Conservation (phyloP, 2,888 invertebrate species). For the Aphidius colemani region DNA sequence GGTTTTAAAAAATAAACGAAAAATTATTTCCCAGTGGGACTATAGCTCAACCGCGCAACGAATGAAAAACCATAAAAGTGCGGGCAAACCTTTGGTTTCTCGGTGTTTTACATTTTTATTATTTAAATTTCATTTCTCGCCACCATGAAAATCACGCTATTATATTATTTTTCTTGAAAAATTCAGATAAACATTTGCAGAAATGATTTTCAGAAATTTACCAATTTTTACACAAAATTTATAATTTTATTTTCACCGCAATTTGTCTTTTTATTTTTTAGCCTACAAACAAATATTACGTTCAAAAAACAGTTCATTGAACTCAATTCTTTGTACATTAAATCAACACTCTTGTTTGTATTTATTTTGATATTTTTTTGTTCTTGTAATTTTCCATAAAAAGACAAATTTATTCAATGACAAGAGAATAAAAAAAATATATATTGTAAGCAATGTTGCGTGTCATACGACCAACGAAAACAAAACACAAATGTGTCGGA, state of each 20-base stretch:
- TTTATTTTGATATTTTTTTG: constrained; percentile 5
- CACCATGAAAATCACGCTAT: constrained; percentile 36
- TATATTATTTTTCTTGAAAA: no score
- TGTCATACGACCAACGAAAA: constrained; percentile 47
- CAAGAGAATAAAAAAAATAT: background rate
- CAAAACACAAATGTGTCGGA: constrained; percentile 56
- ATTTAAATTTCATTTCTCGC: constrained; percentile 53
- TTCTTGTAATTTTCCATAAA: background rate
- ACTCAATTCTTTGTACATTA: background rate
- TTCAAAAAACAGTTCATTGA: constrained; percentile 17
- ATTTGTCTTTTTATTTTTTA: background rate
- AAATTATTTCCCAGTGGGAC: constrained; percentile 31
- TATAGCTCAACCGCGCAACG: constrained; percentile 48
- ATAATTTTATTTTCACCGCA: background rate
- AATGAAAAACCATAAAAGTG: constrained; percentile 52
- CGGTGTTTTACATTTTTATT: constrained; percentile 47
- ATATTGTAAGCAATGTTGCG: constrained; percentile 39
- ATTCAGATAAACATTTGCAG: no score
- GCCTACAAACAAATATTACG: constrained; percentile 2
- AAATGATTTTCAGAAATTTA: no score
- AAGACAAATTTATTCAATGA: constrained; percentile 9
- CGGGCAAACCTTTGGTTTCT: constrained; percentile 43
- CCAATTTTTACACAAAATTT: no score
- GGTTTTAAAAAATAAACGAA: no score
- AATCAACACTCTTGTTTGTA: constrained; percentile 6